Base-by-base conservation (phyloP, 2,888 invertebrate genomes). In the Microplitis deprimator region DNA sequence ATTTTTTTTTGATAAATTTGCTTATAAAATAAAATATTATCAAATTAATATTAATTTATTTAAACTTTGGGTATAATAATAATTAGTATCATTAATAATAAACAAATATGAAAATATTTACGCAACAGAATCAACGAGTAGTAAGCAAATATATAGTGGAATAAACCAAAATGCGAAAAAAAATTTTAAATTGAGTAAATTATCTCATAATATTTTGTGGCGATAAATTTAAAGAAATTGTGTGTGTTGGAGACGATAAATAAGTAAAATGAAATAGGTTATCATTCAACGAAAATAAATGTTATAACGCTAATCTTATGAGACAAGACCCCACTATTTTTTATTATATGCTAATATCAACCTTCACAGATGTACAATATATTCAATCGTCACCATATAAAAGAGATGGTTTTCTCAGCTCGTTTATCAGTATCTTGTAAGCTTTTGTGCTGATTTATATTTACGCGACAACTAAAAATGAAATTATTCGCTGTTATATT, bases 401-500 rank as follows among this genome's bases (percentile, higher is more conserved):
- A 77, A 77, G 75, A 73, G 68, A 50, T 68, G 41, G 50, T 41
- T 61, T 8, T 40, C 61, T 68, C 61, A 38, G 8, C 7, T 29
- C 41, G 60, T 61, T 61, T 60, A 40, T 29, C 67, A 76, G 72
- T 73, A 40, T 67, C 29, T 39, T 6, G 29, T 20, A 17, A 40
- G 20, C 50, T 29, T 68, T 29, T 78, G 67, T 39, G 16, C 20
- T 64, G 10, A 64, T 70, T 73, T 64, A 59, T 50, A 60, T 16
- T 40, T 60, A 67, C 7, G 4, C 17, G 8, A 20, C 17, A 8
- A 20, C 38, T 4, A 38, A 71, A 77, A 77, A 85, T 84, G 85
- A 85, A 82, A 78, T 72, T 77, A 71, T 77, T 82, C 72, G 76
- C 81, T 41, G 77, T 82, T 69, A 29, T 82, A 40, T 62, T 84